Evolutionary conservation across 2,888 invertebrate species (phyloP).

Genomic region (Diplazon laetatorius): DNA sequence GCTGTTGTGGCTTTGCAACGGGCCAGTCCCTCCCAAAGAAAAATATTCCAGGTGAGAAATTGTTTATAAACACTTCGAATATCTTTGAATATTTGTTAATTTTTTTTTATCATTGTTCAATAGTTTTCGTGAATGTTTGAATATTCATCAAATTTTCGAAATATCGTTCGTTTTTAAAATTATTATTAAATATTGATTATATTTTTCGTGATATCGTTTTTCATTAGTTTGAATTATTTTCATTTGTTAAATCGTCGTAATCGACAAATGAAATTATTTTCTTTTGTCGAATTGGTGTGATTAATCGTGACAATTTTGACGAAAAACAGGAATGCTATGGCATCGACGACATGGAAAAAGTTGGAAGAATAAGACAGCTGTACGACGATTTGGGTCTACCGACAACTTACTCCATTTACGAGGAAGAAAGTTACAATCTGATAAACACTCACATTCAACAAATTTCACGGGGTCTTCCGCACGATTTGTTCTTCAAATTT

Average conservation of each 20-base stretch:
- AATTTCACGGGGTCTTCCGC: slow-evolving; percentile 91
- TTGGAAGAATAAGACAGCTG: slow-evolving; percentile 88
- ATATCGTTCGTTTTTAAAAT: too few species aligned
- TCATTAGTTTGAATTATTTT: not conserved
- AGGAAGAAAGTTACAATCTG: slow-evolving; percentile 92
- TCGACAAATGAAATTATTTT: too few species aligned
- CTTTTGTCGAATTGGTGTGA: too few species aligned
- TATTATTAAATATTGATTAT: not conserved
- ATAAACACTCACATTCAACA: slow-evolving; percentile 93
- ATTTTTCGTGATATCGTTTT: not conserved
- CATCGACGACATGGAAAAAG: slow-evolving; percentile 86
- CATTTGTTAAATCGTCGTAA: too few species aligned
- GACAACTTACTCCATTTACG: slow-evolving; percentile 90
- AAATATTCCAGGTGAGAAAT: slow-evolving; percentile 88
- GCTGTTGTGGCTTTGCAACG: slow-evolving; percentile 94
- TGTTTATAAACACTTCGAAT: too few species aligned
- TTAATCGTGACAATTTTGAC: slow-evolving; percentile 6
- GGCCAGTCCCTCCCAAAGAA: slow-evolving; percentile 88
- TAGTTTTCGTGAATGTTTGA: too few species aligned
- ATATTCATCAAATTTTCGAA: too few species aligned
- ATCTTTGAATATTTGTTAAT: too few species aligned
- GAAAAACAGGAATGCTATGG: slow-evolving; percentile 89
- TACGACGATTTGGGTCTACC: slow-evolving; percentile 91
- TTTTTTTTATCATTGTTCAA: too few species aligned
- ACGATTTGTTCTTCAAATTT: slow-evolving; percentile 91